phyloP scores from a whole-genome alignment of 2,888 invertebrate genomes.

The Amblyteles armatorius region DNA sequence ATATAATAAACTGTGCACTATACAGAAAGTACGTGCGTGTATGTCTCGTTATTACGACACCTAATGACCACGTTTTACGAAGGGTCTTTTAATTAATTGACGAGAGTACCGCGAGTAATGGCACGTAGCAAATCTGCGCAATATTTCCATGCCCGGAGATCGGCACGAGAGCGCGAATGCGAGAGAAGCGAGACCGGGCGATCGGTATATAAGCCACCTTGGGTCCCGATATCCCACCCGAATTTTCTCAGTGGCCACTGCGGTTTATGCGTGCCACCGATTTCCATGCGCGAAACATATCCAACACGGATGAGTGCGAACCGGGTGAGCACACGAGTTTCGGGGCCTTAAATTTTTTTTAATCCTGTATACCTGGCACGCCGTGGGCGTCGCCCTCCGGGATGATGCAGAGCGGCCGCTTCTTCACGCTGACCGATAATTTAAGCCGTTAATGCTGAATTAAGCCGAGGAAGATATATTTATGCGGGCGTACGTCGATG shows the following conservation, averaged over 20 bases:
- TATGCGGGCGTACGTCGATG: constrained; percentile 73
- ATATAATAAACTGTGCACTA: constrained; percentile 36
- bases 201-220: constrained; percentile 39
- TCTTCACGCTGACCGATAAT: constrained; percentile 75
- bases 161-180: constrained; percentile 27
- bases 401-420: constrained; percentile 67
- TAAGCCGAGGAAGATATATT: constrained; percentile 77
- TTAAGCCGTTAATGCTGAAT: constrained; percentile 81
- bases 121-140: constrained; percentile 47
- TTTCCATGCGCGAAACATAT: constrained; percentile 33
- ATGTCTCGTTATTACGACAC: constrained; percentile 64
- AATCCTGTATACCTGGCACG: constrained; percentile 44
- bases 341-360: constrained; percentile 37
- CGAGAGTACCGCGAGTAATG: constrained; percentile 53
- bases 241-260: constrained; percentile 52
- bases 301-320: not conserved
- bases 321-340: constrained; percentile 7
- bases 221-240: constrained; percentile 33
- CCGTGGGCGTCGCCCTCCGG: constrained; percentile 57
- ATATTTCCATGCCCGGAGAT: constrained; percentile 33
- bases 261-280: constrained; percentile 47
- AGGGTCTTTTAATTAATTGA: constrained; percentile 64
- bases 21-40: constrained; percentile 49
- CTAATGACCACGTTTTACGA: constrained; percentile 65
- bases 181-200: constrained; percentile 47